Evolutionary conservation across 2,113 vertebrate species (phyloP).

Genomic region (Alexandromys fortis): DNA sequence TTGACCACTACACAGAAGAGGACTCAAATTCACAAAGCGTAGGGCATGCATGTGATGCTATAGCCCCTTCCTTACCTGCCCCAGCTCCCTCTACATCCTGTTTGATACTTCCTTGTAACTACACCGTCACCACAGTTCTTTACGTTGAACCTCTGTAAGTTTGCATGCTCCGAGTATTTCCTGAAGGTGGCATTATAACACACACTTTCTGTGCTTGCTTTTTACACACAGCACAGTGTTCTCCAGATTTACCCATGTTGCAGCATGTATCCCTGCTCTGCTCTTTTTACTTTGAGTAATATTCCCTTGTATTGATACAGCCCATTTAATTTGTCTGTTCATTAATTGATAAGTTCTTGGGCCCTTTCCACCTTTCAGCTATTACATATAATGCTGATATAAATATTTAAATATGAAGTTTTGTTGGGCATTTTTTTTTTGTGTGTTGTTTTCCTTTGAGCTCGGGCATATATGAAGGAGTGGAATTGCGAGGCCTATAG

Average conservation of each 20-base stretch:
- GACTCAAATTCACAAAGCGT: neutral
- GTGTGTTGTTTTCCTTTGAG: neutral
- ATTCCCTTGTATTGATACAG: neutral
- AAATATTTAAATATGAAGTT: neutral
- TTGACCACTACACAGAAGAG: neutral
- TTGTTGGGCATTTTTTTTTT: neutral
- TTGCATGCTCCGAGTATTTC: neutral
- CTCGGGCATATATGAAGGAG: neutral
- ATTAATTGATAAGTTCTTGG: neutral
- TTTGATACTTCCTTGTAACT: neutral
- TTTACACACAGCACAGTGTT: neutral
- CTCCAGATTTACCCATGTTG: neutral
- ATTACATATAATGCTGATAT: neutral
- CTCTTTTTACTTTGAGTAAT: constrained; percentile 30
- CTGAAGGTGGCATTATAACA: neutral
- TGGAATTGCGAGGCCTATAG: neutral
- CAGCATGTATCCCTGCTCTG: neutral
- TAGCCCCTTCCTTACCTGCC: neutral
- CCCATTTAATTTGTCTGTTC: neutral
- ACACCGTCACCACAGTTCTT: neutral
- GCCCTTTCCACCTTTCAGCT: neutral
- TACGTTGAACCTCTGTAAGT: neutral
- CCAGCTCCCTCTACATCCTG: neutral
- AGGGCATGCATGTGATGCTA: neutral
- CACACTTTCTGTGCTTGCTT: neutral